A percentile compares a stretch with the other conserved stretches of the same genome.
Evolutionary conservation across 1,140 invertebrate species (phyloP).

Genomic region (Euglossa dilemma): DNA sequence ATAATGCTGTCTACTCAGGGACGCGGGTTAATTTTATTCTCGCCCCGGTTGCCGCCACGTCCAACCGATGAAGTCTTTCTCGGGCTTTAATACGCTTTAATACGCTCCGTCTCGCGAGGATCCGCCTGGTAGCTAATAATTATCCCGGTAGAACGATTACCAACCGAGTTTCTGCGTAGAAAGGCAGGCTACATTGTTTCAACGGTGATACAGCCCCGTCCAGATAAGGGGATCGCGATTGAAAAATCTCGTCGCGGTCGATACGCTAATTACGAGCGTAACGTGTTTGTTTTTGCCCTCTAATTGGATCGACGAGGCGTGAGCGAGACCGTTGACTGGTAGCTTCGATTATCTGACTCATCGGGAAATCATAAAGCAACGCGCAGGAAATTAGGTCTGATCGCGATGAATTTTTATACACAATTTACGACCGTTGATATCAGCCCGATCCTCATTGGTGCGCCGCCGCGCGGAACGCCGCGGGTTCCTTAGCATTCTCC

Average conservation of each 20-base stretch:
- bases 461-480: neutral
- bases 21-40: constrained; percentile 65
- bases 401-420: neutral
- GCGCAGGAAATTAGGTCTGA: neutral
- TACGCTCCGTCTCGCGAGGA: neutral
- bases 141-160: neutral
- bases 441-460: neutral
- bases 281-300: constrained; percentile 26
- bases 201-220: too few relatives aligned
- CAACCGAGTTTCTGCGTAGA: neutral
- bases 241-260: neutral
- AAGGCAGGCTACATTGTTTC: neutral
- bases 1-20: constrained; percentile 67
- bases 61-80: constrained; percentile 34
- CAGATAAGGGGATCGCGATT: neutral
- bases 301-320: constrained; percentile 40
- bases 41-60: neutral
- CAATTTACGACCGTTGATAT: neutral
- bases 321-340: neutral
- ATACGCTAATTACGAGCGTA: constrained; percentile 20
- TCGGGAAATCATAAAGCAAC: constrained; percentile 36
- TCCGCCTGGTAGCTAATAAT: neutral
- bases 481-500: neutral
- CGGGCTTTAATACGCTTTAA: neutral
- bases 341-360: constrained; percentile 37